A percentile compares a stretch with the other conserved stretches of the same genome.
Conservation (phyloP, 2,113 vertebrate genomes). For the Perognathus longimembris region DNA sequence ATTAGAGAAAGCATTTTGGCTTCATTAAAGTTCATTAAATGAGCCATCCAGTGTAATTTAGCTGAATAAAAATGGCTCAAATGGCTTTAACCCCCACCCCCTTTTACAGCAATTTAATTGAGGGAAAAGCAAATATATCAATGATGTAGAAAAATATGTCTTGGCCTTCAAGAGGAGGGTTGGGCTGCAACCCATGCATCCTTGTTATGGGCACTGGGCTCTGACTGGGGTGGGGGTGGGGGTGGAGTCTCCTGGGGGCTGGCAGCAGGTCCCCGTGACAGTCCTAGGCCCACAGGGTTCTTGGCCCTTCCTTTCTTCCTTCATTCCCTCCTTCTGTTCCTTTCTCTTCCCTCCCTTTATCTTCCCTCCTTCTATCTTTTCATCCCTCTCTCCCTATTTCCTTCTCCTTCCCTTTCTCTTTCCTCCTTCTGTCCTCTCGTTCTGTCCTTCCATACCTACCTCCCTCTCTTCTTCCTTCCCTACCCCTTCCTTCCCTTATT, state of each 20-base stretch:
- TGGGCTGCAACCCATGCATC: neutral
- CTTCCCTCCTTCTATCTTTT: too few species aligned
- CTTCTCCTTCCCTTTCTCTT: too few species aligned
- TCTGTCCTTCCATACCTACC: neutral
- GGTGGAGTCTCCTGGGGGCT: fast-evolving
- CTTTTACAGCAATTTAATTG: conserved; percentile 83
- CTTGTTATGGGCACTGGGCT: neutral
- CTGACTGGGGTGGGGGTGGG: too few species aligned
- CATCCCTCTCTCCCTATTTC: too few species aligned
- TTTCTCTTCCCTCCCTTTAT: neutral
- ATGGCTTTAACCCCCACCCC: conserved; percentile 75
- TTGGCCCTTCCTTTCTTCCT: neutral
- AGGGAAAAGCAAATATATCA: conserved; percentile 77
- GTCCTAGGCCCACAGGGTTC: fast-evolving
- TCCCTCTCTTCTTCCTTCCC: neutral
- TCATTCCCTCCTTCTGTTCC: neutral
- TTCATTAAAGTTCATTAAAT: conserved; percentile 87
- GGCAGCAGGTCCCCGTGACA: neutral
- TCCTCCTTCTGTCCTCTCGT: too few species aligned
- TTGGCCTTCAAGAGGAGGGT: conserved; percentile 16
- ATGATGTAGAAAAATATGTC: conserved; percentile 36
- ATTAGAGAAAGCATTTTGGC: conserved; percentile 87
- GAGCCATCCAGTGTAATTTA: conserved; percentile 88
- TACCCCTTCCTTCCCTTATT: neutral
- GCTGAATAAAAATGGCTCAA: conserved; percentile 86